phyloP scores from a whole-genome alignment of 1,140 invertebrate species.

The Drosophila prosaltans region DNA sequence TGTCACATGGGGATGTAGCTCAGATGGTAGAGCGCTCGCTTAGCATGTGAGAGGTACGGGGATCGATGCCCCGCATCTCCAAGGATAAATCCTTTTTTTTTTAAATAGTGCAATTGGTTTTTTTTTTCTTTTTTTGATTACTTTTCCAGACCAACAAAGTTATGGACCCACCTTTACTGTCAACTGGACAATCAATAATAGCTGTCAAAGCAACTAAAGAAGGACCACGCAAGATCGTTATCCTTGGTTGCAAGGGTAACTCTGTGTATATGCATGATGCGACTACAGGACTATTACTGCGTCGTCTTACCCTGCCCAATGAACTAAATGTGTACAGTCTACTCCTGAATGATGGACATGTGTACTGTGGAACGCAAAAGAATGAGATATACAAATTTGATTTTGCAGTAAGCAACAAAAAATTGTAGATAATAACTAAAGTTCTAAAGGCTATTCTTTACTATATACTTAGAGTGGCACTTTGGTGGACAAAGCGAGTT shows the following conservation, averaged over 20 bases:
- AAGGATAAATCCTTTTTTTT: conserved; percentile 38
- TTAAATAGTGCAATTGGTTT: not conserved
- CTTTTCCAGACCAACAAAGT: conserved; percentile 62
- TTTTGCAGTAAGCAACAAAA: conserved; percentile 84
- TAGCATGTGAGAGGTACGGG: conserved; percentile 93
- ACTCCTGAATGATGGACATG: conserved; percentile 86
- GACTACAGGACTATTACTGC: conserved; percentile 85
- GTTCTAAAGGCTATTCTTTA: not conserved
- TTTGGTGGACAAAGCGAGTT: conserved; percentile 84
- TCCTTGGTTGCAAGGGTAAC: conserved; percentile 87
- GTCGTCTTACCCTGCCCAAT: conserved; percentile 85
- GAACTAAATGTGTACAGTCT: conserved; percentile 88
- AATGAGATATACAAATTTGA: conserved; percentile 87
- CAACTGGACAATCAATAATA: conserved; percentile 84
- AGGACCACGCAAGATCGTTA: conserved; percentile 86
- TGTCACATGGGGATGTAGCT: conserved; percentile 85
- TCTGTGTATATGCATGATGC: conserved; percentile 88
- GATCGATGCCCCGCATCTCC: conserved; percentile 90
- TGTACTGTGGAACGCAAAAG: conserved; percentile 88
- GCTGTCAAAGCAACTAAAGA: conserved; percentile 88
- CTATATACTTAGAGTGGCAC: conserved; percentile 84
- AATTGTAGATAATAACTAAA: not conserved
- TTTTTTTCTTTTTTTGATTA: conserved; percentile 4
- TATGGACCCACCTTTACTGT: conserved; percentile 48
- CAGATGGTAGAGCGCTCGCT: conserved; percentile 94